Conservation (phyloP, 2,113 vertebrate genomes). For the Nyctereutes procyonoides region DNA sequence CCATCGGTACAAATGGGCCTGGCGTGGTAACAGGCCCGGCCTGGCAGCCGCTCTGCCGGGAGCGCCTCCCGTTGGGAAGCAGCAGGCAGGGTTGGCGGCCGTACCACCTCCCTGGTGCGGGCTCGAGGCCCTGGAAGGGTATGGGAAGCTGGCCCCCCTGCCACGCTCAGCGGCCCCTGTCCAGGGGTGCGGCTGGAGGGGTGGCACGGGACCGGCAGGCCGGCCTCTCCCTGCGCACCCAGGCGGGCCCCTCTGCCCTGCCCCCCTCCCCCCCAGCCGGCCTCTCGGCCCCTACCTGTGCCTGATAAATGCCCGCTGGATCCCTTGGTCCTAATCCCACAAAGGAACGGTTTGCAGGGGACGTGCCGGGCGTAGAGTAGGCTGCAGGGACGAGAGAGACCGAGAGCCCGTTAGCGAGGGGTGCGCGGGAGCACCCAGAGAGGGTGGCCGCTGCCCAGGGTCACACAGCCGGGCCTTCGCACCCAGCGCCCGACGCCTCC, state of each 20-base stretch:
- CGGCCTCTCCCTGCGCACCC: background rate
- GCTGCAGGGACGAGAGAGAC: constrained; percentile 90
- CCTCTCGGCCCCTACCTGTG: constrained; percentile 92
- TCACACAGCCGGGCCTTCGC: constrained; percentile 52
- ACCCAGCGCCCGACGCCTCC: background rate
- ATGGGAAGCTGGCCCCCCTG: background rate
- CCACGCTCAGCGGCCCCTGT: background rate
- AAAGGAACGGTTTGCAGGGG: constrained; percentile 96
- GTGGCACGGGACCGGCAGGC: background rate
- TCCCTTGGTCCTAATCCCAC: constrained; percentile 97
- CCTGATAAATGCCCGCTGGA: constrained; percentile 95
- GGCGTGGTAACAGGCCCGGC: background rate
- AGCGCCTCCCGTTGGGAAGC: rapidly evolving
- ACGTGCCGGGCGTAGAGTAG: constrained; percentile 95
- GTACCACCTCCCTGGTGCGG: background rate
- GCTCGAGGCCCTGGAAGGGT: background rate
- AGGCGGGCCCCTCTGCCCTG: constrained; percentile 59
- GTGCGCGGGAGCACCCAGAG: constrained; percentile 36
- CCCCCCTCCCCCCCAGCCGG: constrained; percentile 75
- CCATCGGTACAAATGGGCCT: background rate
- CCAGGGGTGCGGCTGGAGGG: background rate
- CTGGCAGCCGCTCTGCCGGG: background rate
- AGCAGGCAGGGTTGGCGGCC: background rate
- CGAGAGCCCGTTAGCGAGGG: constrained; percentile 83
- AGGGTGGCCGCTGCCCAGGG: constrained; percentile 48